phyloP scores from a whole-genome alignment of 1,140 invertebrate species.

The Chironomus tepperi region DNA sequence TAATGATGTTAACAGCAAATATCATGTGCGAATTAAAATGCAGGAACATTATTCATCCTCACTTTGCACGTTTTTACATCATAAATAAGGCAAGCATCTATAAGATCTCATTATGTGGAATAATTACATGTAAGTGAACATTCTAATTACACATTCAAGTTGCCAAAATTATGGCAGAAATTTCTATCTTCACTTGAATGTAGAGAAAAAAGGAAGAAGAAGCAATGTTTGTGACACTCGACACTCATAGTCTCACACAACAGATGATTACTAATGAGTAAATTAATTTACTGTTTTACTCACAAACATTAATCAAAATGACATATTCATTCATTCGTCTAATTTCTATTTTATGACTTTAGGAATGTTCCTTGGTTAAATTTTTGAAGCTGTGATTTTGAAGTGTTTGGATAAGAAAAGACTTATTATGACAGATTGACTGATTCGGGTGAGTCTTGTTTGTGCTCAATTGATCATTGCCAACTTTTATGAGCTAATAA shows the following conservation, averaged over 20 bases:
- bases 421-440: not conserved
- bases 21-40: too few species aligned
- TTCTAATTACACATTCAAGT: not conserved
- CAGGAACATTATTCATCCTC: too few species aligned
- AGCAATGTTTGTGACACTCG: not conserved
- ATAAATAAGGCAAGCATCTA: not conserved
- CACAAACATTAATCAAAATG: constrained; percentile 21
- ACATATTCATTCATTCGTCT: constrained; percentile 23
- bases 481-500: too few species aligned
- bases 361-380: not conserved
- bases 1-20: too few species aligned
- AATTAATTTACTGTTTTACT: constrained; percentile 21
- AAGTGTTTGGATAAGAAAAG: not conserved
- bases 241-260: not conserved
- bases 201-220: too few species aligned
- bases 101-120: not conserved
- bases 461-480: too few species aligned
- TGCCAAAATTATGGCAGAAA: not conserved
- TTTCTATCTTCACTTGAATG: not conserved
- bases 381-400: not conserved
- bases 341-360: constrained; percentile 21
- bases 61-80: too few species aligned
- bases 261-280: constrained; percentile 19
- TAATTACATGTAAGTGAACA: too few species aligned
- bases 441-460: too few species aligned